Conservation (phyloP, 2,797 vertebrate species). For the Aldrovandia affinis region DNA sequence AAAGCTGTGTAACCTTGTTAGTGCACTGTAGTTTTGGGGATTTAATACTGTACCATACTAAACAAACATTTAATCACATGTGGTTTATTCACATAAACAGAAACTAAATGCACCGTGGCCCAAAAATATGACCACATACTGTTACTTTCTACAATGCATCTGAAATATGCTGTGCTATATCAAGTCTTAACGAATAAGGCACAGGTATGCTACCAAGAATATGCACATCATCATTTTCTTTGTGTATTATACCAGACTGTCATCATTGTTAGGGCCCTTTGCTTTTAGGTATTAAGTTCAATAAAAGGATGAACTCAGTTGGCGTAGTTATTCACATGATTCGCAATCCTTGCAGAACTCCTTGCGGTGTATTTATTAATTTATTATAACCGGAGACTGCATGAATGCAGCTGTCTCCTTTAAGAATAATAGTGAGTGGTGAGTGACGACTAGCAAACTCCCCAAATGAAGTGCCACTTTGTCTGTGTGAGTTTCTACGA, state of each 20-base stretch:
- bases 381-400: background rate
- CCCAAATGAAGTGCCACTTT: background rate
- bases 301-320: background rate
- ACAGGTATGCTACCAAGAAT: background rate
- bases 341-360: background rate
- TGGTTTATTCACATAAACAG: background rate
- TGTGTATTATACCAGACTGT: no score
- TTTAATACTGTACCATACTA: no score
- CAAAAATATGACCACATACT: background rate
- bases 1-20: no score
- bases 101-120: background rate
- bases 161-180: background rate
- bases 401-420: background rate
- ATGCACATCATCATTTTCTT: background rate
- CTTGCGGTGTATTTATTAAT: background rate
- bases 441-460: background rate
- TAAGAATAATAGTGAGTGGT: conserved; percentile 8
- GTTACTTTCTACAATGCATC: background rate
- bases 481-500: background rate
- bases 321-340: background rate
- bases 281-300: background rate
- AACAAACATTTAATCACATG: no score
- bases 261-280: background rate
- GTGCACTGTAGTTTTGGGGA: no score
- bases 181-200: background rate